phyloP scores from a whole-genome alignment of 1,140 invertebrate genomes.

The Scaptomyza hsui region DNA sequence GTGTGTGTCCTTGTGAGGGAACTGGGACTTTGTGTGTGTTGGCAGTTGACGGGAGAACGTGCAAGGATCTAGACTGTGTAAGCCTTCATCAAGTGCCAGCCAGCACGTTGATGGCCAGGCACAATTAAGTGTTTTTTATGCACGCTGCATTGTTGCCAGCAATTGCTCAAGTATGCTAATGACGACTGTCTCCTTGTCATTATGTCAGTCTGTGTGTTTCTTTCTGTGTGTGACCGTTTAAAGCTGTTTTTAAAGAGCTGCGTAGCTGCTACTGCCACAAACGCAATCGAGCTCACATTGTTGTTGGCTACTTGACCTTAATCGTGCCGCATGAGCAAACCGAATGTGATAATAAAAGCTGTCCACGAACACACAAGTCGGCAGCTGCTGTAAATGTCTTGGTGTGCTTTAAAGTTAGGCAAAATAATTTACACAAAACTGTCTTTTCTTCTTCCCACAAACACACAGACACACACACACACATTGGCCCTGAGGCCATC shows the following conservation, averaged over 20 bases:
- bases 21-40: conserved; percentile 5
- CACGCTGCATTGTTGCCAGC: conserved; percentile 55
- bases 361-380: conserved; percentile 5
- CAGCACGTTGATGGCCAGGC: conserved; percentile 64
- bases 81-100: conserved; percentile 63
- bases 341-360: conserved; percentile 44
- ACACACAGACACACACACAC: not conserved
- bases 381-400: not conserved
- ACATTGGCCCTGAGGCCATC: conserved; percentile 11
- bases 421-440: conserved; percentile 24
- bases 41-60: not conserved
- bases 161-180: conserved; percentile 78
- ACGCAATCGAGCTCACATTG: conserved; percentile 6
- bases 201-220: not conserved
- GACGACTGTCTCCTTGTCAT: conserved; percentile 20
- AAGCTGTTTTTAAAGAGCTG: conserved; percentile 38
- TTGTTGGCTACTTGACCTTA: conserved; percentile 43
- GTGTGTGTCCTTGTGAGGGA: conserved; percentile 41
- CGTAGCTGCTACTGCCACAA: not conserved
- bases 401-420: conserved; percentile 25
- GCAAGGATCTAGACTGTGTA: conserved; percentile 8
- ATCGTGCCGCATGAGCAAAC: conserved; percentile 38
- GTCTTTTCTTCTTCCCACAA: not conserved
- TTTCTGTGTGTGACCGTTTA: not conserved
- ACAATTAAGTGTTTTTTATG: conserved; percentile 78